Conservation (phyloP, 1,140 invertebrate species). For the Macrotrachela quadricornifera region DNA sequence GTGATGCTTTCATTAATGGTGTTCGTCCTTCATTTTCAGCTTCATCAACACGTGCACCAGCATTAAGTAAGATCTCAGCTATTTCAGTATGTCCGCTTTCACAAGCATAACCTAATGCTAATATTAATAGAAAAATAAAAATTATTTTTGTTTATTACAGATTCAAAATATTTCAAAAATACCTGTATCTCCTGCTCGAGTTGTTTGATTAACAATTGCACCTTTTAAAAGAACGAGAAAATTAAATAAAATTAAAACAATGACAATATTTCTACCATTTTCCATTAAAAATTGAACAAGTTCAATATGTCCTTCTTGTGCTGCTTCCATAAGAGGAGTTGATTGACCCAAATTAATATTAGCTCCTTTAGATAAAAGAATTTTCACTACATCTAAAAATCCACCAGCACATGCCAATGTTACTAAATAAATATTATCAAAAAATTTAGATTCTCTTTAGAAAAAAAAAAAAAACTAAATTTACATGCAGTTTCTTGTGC, state of each 20-base stretch:
- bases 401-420: conserved; percentile 90
- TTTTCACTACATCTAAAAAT: conserved; percentile 83
- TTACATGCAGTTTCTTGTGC: conserved; percentile 79
- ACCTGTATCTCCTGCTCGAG: conserved; percentile 46
- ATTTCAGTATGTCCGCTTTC: conserved; percentile 33
- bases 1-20: conserved; percentile 34
- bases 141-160: conserved; percentile 62
- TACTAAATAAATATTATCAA: conserved; percentile 22
- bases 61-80: conserved; percentile 22
- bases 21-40: conserved; percentile 33
- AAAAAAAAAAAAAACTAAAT: too few species aligned
- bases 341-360: conserved; percentile 65
- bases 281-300: conserved; percentile 44
- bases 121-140: conserved; percentile 54
- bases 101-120: conserved; percentile 31
- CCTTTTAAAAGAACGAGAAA: conserved; percentile 13
- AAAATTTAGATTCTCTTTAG: too few species aligned
- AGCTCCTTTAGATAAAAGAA: conserved; percentile 77
- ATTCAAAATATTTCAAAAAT: conserved; percentile 12
- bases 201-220: conserved; percentile 72
- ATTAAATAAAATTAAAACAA: not conserved
- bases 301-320: conserved; percentile 84
- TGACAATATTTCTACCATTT: conserved; percentile 16
- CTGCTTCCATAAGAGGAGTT: conserved; percentile 90
- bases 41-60: conserved; percentile 29